Base-by-base conservation (phyloP, 2,797 vertebrate species). In the Apogon talboti region DNA sequence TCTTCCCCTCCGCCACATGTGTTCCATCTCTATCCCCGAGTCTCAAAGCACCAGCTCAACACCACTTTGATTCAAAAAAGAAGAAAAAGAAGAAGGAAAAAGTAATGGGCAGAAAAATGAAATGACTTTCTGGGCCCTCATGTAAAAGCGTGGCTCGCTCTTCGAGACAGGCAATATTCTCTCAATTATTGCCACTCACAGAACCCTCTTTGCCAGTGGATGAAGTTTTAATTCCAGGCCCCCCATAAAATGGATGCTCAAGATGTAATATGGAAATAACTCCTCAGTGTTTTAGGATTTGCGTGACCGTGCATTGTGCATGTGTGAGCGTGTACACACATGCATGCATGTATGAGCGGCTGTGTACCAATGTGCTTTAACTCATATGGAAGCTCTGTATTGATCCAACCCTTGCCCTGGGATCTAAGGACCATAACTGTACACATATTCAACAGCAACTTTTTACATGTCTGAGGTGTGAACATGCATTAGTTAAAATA, bases 91-190 rank as follows among this genome's bases (percentile, higher is more conserved):
- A 59, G 48, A 53, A 78, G 66, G 71, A 81, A 87, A 89, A 88
- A 83, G 90, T 89, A 92, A 91, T 93, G 81, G 88, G 88, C 83
- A 91, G 89, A 91, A 89, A 93, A 90, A 92, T 91, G 87, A 92
- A 92, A 92, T 92, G 88, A 91, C 89, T 92, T 92, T 91, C 71
- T 76, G 82, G 89, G 88, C 87, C 84, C 81, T 92, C 83, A 85
- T 85, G 86, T 89, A 86, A 88, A 90, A 89, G 81, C 55, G 51
- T 82, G 74, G 76, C 83, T 85, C 76, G 60, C 83, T 89, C 83
- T 87, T 87, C 33, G 56, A 90, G 86, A 87, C 87, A 87, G 87
- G 85, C 87, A 89, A 92, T 90, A 91, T 84, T 88, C 85, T 78
- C 71, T 87, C 90, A 91, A 91, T 92, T 90, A 92, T 89, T 82